Percentiles rank a stretch among this genome's conserved stretches.
These are phyloP conservation scores for Oasisia sp. DNA, from an alignment of 2,888 invertebrate genomes.

Conservation along the genomic window DNA sequence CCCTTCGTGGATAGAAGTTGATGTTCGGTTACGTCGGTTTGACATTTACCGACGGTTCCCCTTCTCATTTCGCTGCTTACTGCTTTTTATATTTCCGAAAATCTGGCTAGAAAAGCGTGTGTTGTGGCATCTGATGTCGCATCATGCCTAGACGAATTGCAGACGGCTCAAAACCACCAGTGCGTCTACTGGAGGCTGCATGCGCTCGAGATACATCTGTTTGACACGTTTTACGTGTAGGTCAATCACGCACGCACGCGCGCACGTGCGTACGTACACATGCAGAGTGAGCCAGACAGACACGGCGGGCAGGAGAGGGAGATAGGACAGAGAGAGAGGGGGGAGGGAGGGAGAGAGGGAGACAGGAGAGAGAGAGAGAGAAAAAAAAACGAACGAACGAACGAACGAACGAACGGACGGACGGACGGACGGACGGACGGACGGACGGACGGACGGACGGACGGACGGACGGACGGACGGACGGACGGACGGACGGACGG, in stretches of 20 bases:
- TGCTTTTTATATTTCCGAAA: neutral
- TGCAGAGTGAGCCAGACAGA: neutral
- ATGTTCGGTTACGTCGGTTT: neutral
- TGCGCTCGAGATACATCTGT: neutral
- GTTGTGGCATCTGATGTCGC: neutral
- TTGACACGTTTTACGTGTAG: neutral
- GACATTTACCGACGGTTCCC: neutral
- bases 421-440: too few species aligned
- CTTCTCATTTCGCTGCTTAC: neutral
- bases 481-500: too few species aligned
- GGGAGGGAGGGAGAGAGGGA: neutral
- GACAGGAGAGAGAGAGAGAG: conserved; percentile 17
- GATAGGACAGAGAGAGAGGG: neutral
- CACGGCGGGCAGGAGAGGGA: neutral
- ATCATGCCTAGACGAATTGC: neutral
- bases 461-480: too few species aligned
- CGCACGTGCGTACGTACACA: neutral
- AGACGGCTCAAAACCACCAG: neutral
- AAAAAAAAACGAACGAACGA: neutral
- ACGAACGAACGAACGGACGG: too few species aligned
- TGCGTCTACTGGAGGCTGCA: neutral
- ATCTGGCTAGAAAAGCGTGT: neutral
- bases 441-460: too few species aligned
- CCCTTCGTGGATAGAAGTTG: neutral
- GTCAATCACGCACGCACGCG: neutral